phyloP scores from a whole-genome alignment of 2,113 vertebrate genomes.

The Pongo pygmaeus region DNA sequence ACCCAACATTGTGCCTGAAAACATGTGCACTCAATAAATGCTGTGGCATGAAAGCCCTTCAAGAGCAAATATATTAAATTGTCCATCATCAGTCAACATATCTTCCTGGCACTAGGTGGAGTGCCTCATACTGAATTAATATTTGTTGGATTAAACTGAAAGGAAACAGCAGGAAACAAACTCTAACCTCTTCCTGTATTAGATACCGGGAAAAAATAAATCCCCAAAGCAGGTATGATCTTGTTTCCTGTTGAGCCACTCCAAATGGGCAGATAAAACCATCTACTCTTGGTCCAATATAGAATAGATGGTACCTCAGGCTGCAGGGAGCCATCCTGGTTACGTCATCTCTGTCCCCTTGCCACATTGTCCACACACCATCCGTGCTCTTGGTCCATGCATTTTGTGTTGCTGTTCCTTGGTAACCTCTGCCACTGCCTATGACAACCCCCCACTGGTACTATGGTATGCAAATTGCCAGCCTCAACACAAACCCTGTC shows the following conservation, averaged over 20 bases:
- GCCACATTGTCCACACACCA: not conserved
- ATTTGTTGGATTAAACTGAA: conserved; percentile 13
- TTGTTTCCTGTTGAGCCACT: not conserved
- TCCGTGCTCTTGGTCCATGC: not conserved
- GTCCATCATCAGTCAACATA: not conserved
- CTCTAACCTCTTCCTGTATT: not conserved
- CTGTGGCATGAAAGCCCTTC: not conserved
- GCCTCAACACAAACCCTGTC: not conserved
- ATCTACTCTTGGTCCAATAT: not conserved
- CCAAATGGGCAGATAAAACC: not conserved
- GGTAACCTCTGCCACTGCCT: not conserved
- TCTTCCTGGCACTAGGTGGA: not conserved
- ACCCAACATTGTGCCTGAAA: not conserved
- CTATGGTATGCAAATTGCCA: conserved; percentile 1
- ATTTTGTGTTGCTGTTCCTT: not conserved
- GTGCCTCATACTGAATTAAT: not conserved
- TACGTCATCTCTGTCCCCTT: not conserved
- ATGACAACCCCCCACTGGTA: not conserved
- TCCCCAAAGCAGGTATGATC: not conserved
- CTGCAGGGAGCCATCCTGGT: not conserved
- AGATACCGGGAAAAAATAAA: not conserved
- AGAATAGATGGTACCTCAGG: not conserved
- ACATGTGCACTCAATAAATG: not conserved
- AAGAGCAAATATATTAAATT: not conserved
- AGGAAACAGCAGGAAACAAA: not conserved